Conservation (phyloP, 2,113 vertebrate species). For the Poeciliopsis retropinna region DNA sequence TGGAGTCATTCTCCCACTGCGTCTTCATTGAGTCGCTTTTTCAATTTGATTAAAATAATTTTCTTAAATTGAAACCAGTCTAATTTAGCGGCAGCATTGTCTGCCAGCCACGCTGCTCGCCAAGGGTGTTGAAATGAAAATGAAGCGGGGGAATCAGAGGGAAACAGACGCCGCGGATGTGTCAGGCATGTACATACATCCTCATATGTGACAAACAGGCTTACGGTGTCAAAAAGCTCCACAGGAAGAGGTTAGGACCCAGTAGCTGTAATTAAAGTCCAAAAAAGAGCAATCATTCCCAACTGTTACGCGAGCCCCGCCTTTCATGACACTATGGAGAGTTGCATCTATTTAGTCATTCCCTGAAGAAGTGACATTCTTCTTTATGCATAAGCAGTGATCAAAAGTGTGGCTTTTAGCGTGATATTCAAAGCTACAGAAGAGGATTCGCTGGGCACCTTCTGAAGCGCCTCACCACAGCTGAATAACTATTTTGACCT, state of each 20-base stretch:
- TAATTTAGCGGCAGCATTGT: constrained; percentile 38
- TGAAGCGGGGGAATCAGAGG: constrained; percentile 18
- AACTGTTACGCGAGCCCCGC: neutral
- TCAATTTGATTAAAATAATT: constrained; percentile 66
- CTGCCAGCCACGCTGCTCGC: constrained; percentile 13
- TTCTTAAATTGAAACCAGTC: constrained; percentile 61
- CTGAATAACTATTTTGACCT: too few species aligned
- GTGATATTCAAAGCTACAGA: constrained; percentile 59
- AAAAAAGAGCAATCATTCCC: constrained; percentile 50
- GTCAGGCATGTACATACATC: neutral
- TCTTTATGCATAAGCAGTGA: constrained; percentile 39
- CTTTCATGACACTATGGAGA: constrained; percentile 36
- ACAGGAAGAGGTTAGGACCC: constrained; percentile 56
- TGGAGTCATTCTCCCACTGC: constrained; percentile 36
- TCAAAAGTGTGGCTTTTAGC: constrained; percentile 60
- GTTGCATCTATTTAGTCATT: constrained; percentile 55
- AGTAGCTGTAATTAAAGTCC: constrained; percentile 65
- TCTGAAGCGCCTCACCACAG: too few species aligned
- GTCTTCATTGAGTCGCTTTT: constrained; percentile 33
- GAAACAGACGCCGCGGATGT: neutral
- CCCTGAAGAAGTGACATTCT: constrained; percentile 68
- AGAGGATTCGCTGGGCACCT: neutral
- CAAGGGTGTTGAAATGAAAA: constrained; percentile 24
- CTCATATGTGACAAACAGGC: neutral
- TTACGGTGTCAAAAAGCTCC: constrained; percentile 1